A percentile compares a stretch with the other conserved stretches of the same genome.
Evolutionary conservation across 2,797 vertebrate species (phyloP).

Genomic region (Myioborus miniatus): DNA sequence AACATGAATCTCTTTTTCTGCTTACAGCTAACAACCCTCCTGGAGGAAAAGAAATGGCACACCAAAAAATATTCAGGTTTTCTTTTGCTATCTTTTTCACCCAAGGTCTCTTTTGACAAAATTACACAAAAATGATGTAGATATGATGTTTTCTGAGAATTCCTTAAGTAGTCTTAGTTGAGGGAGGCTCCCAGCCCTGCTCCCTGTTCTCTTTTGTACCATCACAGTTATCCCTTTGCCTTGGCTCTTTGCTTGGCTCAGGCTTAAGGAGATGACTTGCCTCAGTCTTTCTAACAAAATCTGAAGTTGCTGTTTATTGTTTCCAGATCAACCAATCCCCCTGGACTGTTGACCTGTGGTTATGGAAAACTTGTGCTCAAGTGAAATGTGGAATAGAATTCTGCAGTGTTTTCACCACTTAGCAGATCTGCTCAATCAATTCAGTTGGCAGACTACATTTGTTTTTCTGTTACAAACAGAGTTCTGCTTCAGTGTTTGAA

Average conservation of each 20-base stretch:
- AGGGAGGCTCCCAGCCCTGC: neutral
- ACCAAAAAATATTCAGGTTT: no score
- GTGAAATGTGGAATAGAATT: neutral
- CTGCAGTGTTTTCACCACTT: neutral
- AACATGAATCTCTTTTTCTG: neutral
- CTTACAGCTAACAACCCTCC: neutral
- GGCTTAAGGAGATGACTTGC: neutral
- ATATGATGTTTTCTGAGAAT: neutral
- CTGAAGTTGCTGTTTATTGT: neutral
- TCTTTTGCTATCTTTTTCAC: neutral
- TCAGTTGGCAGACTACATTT: neutral
- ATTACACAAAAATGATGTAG: neutral
- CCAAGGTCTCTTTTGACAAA: neutral
- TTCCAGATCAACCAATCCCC: neutral
- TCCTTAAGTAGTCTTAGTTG: neutral
- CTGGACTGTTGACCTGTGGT: neutral
- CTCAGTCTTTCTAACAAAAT: neutral
- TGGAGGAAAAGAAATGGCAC: neutral
- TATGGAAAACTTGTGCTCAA: neutral
- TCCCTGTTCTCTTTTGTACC: neutral
- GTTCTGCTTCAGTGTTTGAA: neutral
- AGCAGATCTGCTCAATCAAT: neutral
- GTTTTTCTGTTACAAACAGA: neutral
- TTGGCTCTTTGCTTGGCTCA: neutral
- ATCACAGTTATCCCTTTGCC: accelerated